Base-by-base conservation (phyloP, 2,888 invertebrate genomes). In the Steinernema carpocapsae region DNA sequence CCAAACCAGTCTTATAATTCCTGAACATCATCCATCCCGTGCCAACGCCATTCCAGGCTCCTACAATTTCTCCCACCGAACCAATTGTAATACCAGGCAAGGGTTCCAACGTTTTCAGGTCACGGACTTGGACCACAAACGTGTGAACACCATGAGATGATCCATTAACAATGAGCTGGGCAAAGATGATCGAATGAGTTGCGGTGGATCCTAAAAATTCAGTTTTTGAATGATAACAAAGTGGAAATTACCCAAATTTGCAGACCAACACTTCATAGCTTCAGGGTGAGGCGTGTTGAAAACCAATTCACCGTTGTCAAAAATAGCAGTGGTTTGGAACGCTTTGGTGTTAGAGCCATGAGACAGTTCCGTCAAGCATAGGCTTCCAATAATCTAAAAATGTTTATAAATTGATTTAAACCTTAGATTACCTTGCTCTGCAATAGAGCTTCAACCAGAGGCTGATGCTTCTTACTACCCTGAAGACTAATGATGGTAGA, bases 61-160 rank as follows among this genome's bases (percentile, higher is more conserved):
- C 95, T 52, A 94, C 90, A 89, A 97, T 97, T 88, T 93, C 93
- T 0, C 97, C 97, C 89, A 97, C 91, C 88, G 97, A 96, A 0
- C 95, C 95, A 0, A 95, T 93, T 0, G 91, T 91, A 0, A 97
- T 91, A 0, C 95, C 56, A 12, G 56, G 56, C 22, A 56, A 14
- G 14, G 56, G 56, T 22, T 24, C 26, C 24, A 56, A 6, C 2
- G 56, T 56, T 19, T 19, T 12, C 14, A 56, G 56, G 22, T 56
- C 26, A 4, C 56, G 90, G 76, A 97, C 91, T 0, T 93, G 94
- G 17, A 94, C 93, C n/a, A 95, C 89, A 87, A 97, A 97, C 0
- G 92, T 91, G 88, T 95, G 94, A 6, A 97, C 90, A 0, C 96
- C 96, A 82, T 94, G 93, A 87, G 77, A 75, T 29, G 77, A 77